These are phyloP conservation scores for Antheraea yamamai DNA, from an alignment of 2,888 invertebrate species.

Conservation along the genomic window DNA sequence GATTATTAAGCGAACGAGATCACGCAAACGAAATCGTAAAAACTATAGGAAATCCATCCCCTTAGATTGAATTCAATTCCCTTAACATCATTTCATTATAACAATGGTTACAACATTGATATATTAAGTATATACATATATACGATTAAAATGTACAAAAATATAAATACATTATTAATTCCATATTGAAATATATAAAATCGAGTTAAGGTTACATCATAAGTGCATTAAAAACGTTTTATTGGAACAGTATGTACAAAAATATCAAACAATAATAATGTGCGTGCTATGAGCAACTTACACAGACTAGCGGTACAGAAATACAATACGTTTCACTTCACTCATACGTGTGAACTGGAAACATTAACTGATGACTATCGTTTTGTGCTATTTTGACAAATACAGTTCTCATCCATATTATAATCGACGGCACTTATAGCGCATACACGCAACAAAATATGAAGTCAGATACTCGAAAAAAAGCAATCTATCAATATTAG, in stretches of 20 bases:
- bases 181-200: background rate
- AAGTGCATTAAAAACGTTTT: conserved; percentile 49
- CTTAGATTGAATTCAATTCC: conserved; percentile 74
- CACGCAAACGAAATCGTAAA: conserved; percentile 80
- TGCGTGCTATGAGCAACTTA: conserved; percentile 53
- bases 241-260: conserved; percentile 44
- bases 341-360: conserved; percentile 51
- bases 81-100: conserved; percentile 54
- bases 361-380: conserved; percentile 65
- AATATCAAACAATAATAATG: conserved; percentile 47
- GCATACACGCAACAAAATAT: conserved; percentile 65
- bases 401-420: conserved; percentile 63
- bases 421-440: conserved; percentile 61
- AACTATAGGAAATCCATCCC: conserved; percentile 77
- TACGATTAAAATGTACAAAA: background rate
- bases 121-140: background rate
- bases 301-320: conserved; percentile 48
- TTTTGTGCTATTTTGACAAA: conserved; percentile 70
- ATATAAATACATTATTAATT: background rate
- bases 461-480: conserved; percentile 74
- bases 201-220: conserved; percentile 27
- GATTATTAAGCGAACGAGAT: conserved; percentile 76
- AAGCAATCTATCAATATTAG: conserved; percentile 82
- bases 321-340: conserved; percentile 64
- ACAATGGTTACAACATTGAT: conserved; percentile 24